Conservation (phyloP, 2,113 vertebrate genomes). For the Jacana jacana region DNA sequence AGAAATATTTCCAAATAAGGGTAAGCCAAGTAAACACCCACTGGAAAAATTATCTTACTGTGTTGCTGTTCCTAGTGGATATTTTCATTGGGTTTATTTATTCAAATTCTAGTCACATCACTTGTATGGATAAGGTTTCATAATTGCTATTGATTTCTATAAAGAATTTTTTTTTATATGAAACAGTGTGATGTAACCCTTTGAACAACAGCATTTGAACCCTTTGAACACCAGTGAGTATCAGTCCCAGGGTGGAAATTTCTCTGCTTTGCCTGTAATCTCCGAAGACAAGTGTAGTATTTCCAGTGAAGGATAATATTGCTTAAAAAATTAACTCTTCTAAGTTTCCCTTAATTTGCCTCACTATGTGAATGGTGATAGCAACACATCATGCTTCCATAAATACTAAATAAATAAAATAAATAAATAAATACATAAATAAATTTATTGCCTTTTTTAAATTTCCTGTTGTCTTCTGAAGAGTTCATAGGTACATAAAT, state of each 20-base stretch:
- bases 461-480: neutral
- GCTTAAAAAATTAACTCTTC: neutral
- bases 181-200: neutral
- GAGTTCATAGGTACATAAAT: neutral
- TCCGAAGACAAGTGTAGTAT: neutral
- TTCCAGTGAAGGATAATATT: neutral
- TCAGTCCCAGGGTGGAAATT: neutral
- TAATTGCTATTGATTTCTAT: neutral
- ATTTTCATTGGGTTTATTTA: slow-evolving; percentile 4
- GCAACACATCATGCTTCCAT: neutral
- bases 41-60: slow-evolving; percentile 7
- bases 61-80: neutral
- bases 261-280: neutral
- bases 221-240: neutral
- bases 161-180: neutral
- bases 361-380: neutral
- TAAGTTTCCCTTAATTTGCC: neutral
- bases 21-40: slow-evolving; percentile 18
- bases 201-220: neutral
- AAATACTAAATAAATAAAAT: no score
- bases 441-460: neutral
- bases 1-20: slow-evolving; percentile 3
- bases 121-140: neutral
- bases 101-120: neutral
- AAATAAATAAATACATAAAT: no score